phyloP scores from a whole-genome alignment of 1,140 invertebrate genomes.

The Cotesia vestalis region DNA sequence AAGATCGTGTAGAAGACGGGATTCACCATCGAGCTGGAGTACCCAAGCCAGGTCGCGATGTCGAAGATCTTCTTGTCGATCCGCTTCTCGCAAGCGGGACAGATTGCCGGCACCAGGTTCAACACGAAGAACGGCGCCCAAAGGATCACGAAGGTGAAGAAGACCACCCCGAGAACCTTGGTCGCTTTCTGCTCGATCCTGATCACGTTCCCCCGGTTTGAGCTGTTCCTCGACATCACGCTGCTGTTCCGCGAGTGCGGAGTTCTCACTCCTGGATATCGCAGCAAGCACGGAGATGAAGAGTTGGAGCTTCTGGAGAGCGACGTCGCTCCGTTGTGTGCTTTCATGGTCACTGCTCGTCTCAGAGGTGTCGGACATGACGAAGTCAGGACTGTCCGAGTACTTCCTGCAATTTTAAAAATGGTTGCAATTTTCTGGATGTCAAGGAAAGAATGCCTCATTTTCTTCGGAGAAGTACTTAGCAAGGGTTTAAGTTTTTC shows the following conservation, averaged over 20 bases:
- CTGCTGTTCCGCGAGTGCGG: constrained; percentile 80
- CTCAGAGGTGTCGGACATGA: constrained; percentile 63
- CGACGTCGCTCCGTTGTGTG: constrained; percentile 63
- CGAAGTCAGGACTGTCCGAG: constrained; percentile 58
- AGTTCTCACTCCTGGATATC: constrained; percentile 64
- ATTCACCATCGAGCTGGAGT: constrained; percentile 92
- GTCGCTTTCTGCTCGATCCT: constrained; percentile 91
- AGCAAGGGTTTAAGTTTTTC: not conserved
- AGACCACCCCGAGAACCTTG: constrained; percentile 92
- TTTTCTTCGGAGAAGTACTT: not conserved
- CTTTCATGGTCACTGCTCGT: constrained; percentile 68
- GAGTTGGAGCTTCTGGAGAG: constrained; percentile 51
- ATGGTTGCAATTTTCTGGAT: not conserved
- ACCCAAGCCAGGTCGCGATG: constrained; percentile 90
- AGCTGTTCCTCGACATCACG: constrained; percentile 81
- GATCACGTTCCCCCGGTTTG: constrained; percentile 82
- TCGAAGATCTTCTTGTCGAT: constrained; percentile 83
- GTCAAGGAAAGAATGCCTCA: not conserved
- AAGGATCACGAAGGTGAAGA: constrained; percentile 91
- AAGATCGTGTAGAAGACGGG: constrained; percentile 95
- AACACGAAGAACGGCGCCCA: constrained; percentile 95
- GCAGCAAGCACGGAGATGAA: constrained; percentile 63
- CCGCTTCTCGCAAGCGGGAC: constrained; percentile 77
- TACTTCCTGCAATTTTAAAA: constrained; percentile 51
- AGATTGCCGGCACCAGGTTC: constrained; percentile 83